Percentiles rank a stretch among this genome's conserved stretches.
Evolutionary conservation across 2,113 vertebrate genomes (phyloP).

Genomic region (Mirounga angustirostris): DNA sequence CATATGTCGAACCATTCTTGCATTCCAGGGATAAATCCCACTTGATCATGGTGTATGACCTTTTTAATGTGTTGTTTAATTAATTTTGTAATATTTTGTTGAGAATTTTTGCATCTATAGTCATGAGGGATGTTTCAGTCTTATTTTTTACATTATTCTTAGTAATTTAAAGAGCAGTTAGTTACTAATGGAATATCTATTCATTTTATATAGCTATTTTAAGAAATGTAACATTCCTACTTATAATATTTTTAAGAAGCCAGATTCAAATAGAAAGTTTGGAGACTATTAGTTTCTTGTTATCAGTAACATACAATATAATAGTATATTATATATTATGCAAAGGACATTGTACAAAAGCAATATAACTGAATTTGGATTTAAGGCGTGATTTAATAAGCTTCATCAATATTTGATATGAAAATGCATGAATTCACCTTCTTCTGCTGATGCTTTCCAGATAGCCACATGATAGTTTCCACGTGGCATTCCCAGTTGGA

Average conservation of each 20-base stretch:
- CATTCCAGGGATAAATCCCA: not conserved
- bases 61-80: not conserved
- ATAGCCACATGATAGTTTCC: not conserved
- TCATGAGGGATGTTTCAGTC: not conserved
- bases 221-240: not conserved
- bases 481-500: not conserved
- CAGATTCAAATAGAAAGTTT: not conserved
- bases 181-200: not conserved
- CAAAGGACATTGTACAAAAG: not conserved
- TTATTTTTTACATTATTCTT: not conserved
- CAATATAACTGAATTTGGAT: not conserved
- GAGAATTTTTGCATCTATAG: not conserved
- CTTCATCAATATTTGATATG: not conserved
- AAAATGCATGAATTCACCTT: not conserved
- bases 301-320: not conserved
- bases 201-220: not conserved
- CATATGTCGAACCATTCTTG: not conserved
- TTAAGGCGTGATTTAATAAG: conserved; percentile 34
- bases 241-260: not conserved
- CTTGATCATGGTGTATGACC: not conserved
- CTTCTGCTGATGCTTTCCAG: not conserved
- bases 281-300: not conserved
- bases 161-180: not conserved
- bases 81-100: not conserved
- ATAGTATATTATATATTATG: not conserved